These are phyloP conservation scores for Propithecus perrieri DNA, from an alignment of 2,797 vertebrate genomes.

Conservation along the genomic window DNA sequence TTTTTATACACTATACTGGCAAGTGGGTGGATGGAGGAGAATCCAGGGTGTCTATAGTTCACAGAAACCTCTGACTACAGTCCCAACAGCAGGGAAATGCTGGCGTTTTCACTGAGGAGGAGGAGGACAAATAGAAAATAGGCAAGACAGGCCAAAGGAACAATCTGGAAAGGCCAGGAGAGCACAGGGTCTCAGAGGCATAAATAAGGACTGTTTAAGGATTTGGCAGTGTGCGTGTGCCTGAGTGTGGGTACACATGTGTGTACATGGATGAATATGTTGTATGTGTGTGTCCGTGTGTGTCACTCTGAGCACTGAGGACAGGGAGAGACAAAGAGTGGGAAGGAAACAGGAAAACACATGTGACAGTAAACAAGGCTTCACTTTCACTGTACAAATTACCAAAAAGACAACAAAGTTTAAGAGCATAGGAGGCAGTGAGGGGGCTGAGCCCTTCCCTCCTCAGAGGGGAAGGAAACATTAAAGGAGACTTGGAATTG, in stretches of 20 bases:
- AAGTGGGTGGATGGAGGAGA: neutral
- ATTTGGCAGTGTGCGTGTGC: neutral
- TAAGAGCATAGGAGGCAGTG: neutral
- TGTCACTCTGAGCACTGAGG: neutral
- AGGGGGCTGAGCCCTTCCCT: neutral
- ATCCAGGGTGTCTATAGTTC: neutral
- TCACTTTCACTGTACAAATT: neutral
- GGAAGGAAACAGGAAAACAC: neutral
- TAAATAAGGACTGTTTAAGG: neutral
- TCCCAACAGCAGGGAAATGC: neutral
- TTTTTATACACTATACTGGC: neutral
- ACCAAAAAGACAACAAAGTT: neutral
- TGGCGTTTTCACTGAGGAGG: neutral
- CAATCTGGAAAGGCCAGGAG: neutral
- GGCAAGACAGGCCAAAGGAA: neutral
- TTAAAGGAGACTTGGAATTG: neutral
- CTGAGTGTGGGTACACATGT: neutral
- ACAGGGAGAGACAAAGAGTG: neutral
- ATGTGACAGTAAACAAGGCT: neutral
- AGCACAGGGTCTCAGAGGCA: neutral
- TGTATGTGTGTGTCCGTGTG: neutral
- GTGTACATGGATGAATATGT: neutral
- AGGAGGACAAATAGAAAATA: neutral
- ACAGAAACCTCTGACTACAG: neutral
- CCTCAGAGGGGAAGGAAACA: neutral